Evolutionary conservation across 2,113 vertebrate genomes (phyloP).

Genomic region (Cranoglanis bouderius): DNA sequence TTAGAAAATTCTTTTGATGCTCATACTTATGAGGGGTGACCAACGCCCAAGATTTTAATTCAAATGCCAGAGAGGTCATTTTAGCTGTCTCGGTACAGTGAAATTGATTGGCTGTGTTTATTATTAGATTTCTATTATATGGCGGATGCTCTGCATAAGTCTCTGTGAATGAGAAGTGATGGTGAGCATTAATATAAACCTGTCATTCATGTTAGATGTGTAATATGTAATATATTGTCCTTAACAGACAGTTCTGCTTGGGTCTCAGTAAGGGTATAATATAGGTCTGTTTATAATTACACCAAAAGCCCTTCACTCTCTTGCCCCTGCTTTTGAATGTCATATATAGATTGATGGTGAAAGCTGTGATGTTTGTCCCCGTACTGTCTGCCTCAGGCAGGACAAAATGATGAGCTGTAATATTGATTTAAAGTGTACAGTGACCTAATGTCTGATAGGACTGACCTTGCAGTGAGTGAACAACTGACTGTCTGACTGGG

Average conservation of each 20-base stretch:
- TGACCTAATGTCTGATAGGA: constrained; percentile 2
- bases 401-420: background rate
- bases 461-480: background rate
- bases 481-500: background rate
- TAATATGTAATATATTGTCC: background rate
- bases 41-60: background rate
- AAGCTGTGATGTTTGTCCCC: background rate
- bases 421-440: constrained; percentile 29
- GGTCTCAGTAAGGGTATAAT: background rate
- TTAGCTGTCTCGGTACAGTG: background rate
- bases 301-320: background rate
- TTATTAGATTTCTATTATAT: background rate
- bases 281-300: background rate
- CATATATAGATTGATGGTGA: background rate
- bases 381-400: background rate
- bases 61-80: background rate
- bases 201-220: background rate
- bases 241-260: background rate
- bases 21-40: background rate
- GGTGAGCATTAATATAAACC: background rate
- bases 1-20: background rate
- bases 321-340: background rate
- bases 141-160: background rate
- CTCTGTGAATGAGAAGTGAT: background rate
- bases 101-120: background rate